Percentiles rank a stretch among this genome's conserved stretches.
Conservation (phyloP, 2,888 invertebrate genomes). For the Cephonodes hylas region DNA sequence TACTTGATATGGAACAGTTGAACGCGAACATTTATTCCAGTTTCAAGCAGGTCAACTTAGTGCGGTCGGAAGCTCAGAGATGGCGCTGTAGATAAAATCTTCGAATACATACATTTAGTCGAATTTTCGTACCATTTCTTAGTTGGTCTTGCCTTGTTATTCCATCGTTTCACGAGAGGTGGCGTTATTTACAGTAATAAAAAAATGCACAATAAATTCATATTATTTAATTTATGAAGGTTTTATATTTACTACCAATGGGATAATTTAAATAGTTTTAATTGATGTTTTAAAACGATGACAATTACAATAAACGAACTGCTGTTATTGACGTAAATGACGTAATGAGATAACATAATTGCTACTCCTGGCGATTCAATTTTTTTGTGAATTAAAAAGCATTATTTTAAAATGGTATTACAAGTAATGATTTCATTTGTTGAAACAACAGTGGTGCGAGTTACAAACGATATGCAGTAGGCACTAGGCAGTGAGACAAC, state of each 20-base stretch:
- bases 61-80: background rate
- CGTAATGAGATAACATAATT: too few relatives aligned
- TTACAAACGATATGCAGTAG: conserved; percentile 34
- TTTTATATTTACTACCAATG: too few relatives aligned
- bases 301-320: too few relatives aligned
- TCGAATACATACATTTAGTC: background rate
- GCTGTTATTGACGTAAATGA: too few relatives aligned
- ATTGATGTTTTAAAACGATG: too few relatives aligned
- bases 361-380: too few relatives aligned
- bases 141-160: background rate
- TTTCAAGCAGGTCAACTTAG: background rate
- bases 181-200: background rate
- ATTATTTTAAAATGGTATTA: background rate
- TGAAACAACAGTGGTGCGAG: conserved; percentile 26
- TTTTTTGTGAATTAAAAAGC: background rate
- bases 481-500: conserved; percentile 22
- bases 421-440: conserved; percentile 7
- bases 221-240: too few relatives aligned
- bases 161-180: background rate
- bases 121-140: background rate
- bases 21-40: background rate
- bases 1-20: background rate
- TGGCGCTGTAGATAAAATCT: conserved; percentile 9
- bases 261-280: too few relatives aligned
- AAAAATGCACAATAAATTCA: background rate